Evolutionary conservation across 2,797 vertebrate genomes (phyloP).

Genomic region (Hipposideros larvatus): DNA sequence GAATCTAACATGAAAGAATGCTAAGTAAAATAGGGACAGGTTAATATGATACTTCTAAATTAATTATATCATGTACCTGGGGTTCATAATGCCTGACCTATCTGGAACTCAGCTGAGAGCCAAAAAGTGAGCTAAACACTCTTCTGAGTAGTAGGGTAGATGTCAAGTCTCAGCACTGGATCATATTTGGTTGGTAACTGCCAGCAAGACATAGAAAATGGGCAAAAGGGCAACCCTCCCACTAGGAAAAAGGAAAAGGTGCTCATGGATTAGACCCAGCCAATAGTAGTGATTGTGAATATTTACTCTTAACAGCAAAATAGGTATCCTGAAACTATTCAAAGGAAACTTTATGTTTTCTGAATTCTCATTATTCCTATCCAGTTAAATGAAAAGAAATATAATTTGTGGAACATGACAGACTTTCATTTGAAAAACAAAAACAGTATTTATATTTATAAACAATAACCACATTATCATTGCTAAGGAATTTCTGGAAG

Average conservation of each 20-base stretch:
- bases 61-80: neutral
- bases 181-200: neutral
- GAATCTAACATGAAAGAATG: neutral
- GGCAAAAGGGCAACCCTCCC: neutral
- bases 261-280: neutral
- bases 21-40: neutral
- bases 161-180: neutral
- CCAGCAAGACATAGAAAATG: neutral
- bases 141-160: neutral
- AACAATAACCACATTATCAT: neutral
- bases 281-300: neutral
- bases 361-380: neutral
- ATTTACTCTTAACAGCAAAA: neutral
- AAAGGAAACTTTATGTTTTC: neutral
- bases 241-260: neutral
- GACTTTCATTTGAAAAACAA: conserved; percentile 30
- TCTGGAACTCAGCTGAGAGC: neutral
- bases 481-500: conserved; percentile 40
- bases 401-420: neutral
- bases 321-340: neutral
- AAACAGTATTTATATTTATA: neutral
- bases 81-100: neutral
- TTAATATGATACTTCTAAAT: neutral
- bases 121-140: neutral
- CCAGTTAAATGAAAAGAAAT: neutral